A percentile compares a stretch with the other conserved stretches of the same genome.
Conservation (phyloP, 2,113 vertebrate genomes). For the Pyxicephalus adspersus region DNA sequence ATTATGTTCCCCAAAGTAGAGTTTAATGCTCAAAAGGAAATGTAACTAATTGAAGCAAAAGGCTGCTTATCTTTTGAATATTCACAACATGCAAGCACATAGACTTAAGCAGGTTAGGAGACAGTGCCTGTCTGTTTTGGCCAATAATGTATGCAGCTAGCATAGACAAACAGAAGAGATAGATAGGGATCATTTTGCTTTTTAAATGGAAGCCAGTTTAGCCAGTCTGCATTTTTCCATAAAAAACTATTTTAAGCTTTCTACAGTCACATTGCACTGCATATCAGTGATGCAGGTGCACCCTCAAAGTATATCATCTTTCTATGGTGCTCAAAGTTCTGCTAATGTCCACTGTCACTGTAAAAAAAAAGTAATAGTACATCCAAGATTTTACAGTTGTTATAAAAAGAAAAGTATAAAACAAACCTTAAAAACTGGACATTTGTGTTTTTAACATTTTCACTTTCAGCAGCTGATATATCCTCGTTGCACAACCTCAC, state of each 20-base stretch:
- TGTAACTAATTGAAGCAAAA: slow-evolving; percentile 39
- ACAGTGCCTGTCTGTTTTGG: slow-evolving; percentile 26
- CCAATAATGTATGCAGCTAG: neutral
- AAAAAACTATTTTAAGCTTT: neutral
- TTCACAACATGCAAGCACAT: slow-evolving; percentile 29
- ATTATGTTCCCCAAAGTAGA: slow-evolving; percentile 33
- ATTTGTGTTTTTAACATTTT: no score
- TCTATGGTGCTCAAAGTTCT: no score
- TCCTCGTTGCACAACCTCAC: no score
- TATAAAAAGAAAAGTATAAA: no score
- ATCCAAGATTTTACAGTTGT: no score
- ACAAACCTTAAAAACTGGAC: no score
- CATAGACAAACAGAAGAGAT: slow-evolving; percentile 10
- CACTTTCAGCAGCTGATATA: no score
- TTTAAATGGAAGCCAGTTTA: neutral
- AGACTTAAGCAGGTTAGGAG: neutral
- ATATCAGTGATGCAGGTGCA: no score
- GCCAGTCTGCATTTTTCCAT: neutral
- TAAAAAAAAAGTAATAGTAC: no score
- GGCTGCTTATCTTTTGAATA: slow-evolving; percentile 34
- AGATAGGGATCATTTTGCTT: neutral
- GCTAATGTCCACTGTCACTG: no score
- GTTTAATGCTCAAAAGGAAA: slow-evolving; percentile 38
- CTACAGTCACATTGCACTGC: no score
- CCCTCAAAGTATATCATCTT: no score